Evolutionary conservation across 2,113 vertebrate species (phyloP), one percentile per base, ranked within the genome.

Genomic region (Elephantulus edwardii): DNA sequence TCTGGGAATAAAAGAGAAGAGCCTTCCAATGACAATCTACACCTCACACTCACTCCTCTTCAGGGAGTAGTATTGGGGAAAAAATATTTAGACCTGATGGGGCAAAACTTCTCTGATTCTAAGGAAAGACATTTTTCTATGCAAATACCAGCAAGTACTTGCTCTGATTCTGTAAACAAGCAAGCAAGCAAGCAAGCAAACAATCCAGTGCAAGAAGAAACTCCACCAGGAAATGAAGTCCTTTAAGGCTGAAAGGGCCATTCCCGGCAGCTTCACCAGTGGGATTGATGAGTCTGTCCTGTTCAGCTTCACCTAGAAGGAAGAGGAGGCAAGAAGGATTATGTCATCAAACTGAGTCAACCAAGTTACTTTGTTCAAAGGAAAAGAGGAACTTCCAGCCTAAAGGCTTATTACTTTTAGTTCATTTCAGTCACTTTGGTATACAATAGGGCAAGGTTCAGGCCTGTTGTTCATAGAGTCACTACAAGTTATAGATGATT

Each of bases 271-370:
- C 42, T 19, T 56, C 14, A 1, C 26, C 0, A 7, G 48, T 8
- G 24, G 19, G 16, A 46, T 42, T 50, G n/a, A n/a, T n/a, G n/a
- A n/a, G n/a, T n/a, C n/a, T 4, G 0, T 22, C 74, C 2, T 2
- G n/a, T 35, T 79, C 82, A 40, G 71, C 77, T 86, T 96, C 83
- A 96, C 91, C 96, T 96, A 35, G 8, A 75, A 28, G 62, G 24
- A 4, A 8, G 38, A 17, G 76, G 42, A 81, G 44, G 89, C 14
- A 33, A 52, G n/a, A 83, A 28, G 77, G 35, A 68, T 74, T 38
- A 62, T 22, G 14, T 85, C 71, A 62, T 66, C 81, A 38, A 81
- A 30, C 35, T 13, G 66, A 19, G 50, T 2, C 33, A 20, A 30
- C n/a, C 19, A 52, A 50, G 76, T 42, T 46, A 16, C 22, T 28